Base-by-base conservation (phyloP, 2,888 invertebrate species). In the Blera fallax region DNA sequence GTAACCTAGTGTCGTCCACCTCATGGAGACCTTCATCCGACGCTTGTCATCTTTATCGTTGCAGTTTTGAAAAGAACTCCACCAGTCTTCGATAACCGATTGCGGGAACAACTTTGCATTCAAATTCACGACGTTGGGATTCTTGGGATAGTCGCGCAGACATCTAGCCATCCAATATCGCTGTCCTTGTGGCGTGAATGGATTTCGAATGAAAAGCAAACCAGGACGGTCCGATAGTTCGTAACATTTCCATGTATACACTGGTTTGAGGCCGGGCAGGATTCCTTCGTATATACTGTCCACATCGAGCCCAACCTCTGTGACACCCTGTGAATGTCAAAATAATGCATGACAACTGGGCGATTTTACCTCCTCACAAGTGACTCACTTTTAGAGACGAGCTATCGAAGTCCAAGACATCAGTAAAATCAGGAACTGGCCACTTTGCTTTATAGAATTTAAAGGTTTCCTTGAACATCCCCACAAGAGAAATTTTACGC, bases 1-100 rank as follows among this genome's bases (percentile, higher is more conserved):
- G 91, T 98, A 99, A 11, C 99, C 99, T 37, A 99, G 92, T 0
- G 99, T 99, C 0, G 96, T 95, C 99, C 99, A 99, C 88, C 99
- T 93, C 88, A 99, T 91, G 79, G 88, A 93, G 81, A 87, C 90
- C 88, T 89, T 91, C 89, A 91, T 88, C 2, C 91, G 92, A 88
- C 88, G 87, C 1, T 65, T 76, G 7, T 88, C 87, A 21, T 88
- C 84, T 24, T 85, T 87, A 45, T 91, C 88, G 1, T 32, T 80
- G 24, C 89, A 89, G 1, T 87, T 72, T 29, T 92, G 90, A 89
- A 90, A 93, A 91, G 90, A 94, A 94, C 87, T 93, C 92, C 87
- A 94, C 93, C 96, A 96, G 95, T 96, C 95, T 94, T 89, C 87
- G 27, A 90, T 80, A 3, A 89, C 88, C 0, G 80, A 50, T 10